Evolutionary conservation across 2,797 vertebrate genomes (phyloP).

Genomic region (Alectoris magna): DNA sequence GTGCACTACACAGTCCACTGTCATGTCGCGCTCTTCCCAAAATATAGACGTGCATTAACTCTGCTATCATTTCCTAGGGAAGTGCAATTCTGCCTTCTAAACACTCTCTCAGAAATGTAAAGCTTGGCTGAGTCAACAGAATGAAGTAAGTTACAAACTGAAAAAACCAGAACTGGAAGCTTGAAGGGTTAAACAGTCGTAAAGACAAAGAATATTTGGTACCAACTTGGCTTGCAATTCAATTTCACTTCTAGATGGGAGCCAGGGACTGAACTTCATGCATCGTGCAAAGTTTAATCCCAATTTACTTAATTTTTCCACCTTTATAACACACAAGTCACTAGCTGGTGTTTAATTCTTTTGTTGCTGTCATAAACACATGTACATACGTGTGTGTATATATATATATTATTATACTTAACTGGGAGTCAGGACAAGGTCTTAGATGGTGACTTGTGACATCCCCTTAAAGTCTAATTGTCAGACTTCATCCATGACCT

Average conservation of each 20-base stretch:
- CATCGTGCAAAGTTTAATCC: background rate
- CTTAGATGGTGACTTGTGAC: constrained; percentile 63
- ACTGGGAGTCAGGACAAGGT: constrained; percentile 65
- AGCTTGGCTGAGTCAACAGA: background rate
- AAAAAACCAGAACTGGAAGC: background rate
- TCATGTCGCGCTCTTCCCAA: background rate
- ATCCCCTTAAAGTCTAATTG: constrained; percentile 71
- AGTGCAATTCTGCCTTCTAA: background rate
- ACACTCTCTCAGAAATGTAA: background rate
- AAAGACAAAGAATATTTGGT: background rate
- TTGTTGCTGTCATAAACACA: constrained; percentile 1
- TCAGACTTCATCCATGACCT: constrained; percentile 69
- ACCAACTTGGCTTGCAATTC: background rate
- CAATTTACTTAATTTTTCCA: background rate
- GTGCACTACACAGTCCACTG: background rate
- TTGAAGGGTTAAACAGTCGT: background rate
- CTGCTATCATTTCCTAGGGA: background rate
- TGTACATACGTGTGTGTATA: background rate
- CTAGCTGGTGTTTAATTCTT: background rate
- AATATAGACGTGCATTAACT: background rate
- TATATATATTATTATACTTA: constrained; percentile 46
- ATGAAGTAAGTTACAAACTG: background rate
- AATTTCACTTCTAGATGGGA: background rate
- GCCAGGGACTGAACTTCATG: background rate
- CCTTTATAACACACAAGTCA: background rate